Conservation (phyloP, 2,888 invertebrate genomes). For the Papilio protenor region DNA sequence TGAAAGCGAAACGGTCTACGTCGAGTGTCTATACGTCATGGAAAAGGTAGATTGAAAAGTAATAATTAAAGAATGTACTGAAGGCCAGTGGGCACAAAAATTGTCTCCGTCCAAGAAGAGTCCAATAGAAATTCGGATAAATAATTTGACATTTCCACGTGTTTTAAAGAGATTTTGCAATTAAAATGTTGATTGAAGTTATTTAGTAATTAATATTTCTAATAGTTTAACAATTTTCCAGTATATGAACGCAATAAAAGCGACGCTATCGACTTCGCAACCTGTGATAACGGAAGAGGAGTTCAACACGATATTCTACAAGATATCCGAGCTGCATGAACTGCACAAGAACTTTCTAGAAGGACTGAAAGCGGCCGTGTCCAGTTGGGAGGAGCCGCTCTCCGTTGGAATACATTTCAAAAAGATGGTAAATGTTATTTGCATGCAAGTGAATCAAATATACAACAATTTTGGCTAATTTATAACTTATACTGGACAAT, state of each 20-base stretch:
- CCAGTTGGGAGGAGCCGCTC: constrained; percentile 90
- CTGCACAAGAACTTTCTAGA: constrained; percentile 93
- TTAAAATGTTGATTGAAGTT: neutral
- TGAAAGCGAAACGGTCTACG: constrained; percentile 95
- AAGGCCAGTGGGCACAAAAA: neutral
- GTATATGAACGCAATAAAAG: constrained; percentile 96
- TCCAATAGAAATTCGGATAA: neutral
- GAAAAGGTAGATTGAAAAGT: constrained; percentile 86
- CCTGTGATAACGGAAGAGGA: constrained; percentile 95
- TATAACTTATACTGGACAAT: no score
- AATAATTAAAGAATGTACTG: neutral
- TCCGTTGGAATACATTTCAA: constrained; percentile 94
- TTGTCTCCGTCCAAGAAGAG: neutral
- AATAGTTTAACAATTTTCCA: constrained; percentile 67
- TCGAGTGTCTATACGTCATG: constrained; percentile 95
- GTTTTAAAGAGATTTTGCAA: neutral
- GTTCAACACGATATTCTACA: constrained; percentile 95
- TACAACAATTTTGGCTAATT: neutral
- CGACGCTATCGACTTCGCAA: constrained; percentile 93
- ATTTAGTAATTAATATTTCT: neutral
- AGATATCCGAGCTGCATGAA: constrained; percentile 94
- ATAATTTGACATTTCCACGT: neutral
- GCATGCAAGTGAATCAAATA: neutral
- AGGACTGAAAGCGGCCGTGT: constrained; percentile 87
- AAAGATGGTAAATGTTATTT: constrained; percentile 85